phyloP scores from a whole-genome alignment of 2,797 vertebrate genomes.

The Mallotus villosus region DNA sequence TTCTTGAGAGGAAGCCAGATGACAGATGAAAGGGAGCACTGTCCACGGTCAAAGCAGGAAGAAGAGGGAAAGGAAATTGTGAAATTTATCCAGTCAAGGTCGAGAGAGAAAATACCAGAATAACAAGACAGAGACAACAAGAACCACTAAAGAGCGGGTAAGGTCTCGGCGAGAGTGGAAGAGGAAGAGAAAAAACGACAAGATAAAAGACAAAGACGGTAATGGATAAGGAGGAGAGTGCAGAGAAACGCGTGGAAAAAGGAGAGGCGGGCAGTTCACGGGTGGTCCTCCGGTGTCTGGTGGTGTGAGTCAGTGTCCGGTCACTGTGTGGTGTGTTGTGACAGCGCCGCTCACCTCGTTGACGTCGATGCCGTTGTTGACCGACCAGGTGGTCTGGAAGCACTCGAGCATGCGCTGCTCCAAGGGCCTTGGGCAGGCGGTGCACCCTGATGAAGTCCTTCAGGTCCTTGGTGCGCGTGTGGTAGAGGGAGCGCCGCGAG shows the following conservation, averaged over 20 bases:
- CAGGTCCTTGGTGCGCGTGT: slow-evolving; percentile 70
- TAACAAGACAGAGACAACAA: neutral
- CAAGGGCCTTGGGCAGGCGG: slow-evolving; percentile 64
- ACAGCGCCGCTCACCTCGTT: slow-evolving; percentile 52
- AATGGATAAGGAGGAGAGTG: neutral
- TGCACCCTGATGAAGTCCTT: slow-evolving; percentile 73
- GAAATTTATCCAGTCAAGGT: too few relatives aligned
- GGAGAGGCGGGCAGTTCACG: neutral
- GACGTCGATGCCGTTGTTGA: slow-evolving; percentile 92
- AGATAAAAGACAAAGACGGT: too few relatives aligned
- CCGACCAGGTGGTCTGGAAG: slow-evolving; percentile 95
- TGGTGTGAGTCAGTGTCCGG: too few relatives aligned
- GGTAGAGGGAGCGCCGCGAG: slow-evolving; percentile 69
- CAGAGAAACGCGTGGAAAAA: neutral
- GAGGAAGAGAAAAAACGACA: neutral
- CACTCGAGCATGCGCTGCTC: slow-evolving; percentile 97
- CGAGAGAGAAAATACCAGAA: neutral
- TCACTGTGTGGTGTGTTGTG: too few relatives aligned
- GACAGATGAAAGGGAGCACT: neutral
- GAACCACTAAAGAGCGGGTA: neutral
- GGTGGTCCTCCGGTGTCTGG: neutral
- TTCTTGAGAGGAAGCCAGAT: neutral
- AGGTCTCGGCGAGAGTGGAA: neutral
- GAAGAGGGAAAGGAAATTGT: neutral
- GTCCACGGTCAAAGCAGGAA: neutral